Evolutionary conservation across 2,888 invertebrate species (phyloP), one percentile per base, ranked within the genome.

Genomic region (Neoitamus cyanurus): DNA sequence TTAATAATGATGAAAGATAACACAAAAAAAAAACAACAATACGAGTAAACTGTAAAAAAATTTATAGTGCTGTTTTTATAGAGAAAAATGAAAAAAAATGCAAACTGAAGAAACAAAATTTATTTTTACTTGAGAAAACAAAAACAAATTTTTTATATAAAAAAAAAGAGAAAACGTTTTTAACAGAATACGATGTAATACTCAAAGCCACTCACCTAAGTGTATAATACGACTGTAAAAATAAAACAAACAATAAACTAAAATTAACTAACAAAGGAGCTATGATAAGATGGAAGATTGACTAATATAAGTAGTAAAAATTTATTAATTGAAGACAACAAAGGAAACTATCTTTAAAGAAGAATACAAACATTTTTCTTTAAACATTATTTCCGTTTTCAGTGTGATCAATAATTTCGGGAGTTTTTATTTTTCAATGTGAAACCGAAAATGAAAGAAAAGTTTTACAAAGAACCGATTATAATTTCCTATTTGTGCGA

Each of bases 231-330:
- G 31, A 31, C 7, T 34, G 58, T 34, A 68, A 34, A 80, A 80
- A 20, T 30, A 80, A 80, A 11, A 13, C 31, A 48, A 80, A 77
- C 25, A 77, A 77, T 37, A 77, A 80, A 58, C n/a, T 75, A 58
- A 58, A 58, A 48, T 30, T 36, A 80, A 68, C 13, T 37, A 75
- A 34, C 3, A 80, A 80, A 34, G 20, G 25, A 58, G 9, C 58
- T 58, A 58, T 25, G 25, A 58, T 58, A 80, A 34, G 31, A 58
- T 25, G 20, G 31, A 80, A 58, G 68, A 80, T 34, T 25, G 42
- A 80, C 15, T 58, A 68, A 80, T 58, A 34, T 80, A 80, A 80
- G 80, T 80, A 80, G 80, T 80, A 80, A 80, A 80, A 80, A 80
- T 80, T 48, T 58, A 80, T 80, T 80, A 80, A 80, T 80, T 80